Evolutionary conservation across 2,888 invertebrate species (phyloP).

Genomic region (Abrostola triplasia): DNA sequence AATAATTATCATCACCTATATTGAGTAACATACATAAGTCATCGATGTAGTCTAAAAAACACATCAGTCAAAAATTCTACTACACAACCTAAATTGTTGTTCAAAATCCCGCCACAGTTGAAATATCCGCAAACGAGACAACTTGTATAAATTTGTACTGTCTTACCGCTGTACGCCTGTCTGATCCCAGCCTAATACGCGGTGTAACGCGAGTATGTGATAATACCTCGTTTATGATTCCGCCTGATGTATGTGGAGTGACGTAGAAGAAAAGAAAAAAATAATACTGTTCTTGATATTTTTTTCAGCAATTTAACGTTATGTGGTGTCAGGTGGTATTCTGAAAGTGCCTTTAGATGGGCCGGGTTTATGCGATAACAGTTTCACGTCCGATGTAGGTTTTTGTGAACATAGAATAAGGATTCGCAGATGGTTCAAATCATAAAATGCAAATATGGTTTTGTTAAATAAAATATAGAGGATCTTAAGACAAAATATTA

Average conservation of each 20-base stretch:
- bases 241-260: not conserved
- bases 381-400: not conserved
- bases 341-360: not conserved
- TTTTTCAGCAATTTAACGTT: slow-evolving; percentile 4
- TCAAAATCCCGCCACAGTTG: not conserved
- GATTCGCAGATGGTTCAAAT: not conserved
- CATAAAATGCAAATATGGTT: not conserved
- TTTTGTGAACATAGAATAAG: not conserved
- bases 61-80: too few species aligned
- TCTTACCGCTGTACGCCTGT: not conserved
- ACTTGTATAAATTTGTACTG: not conserved
- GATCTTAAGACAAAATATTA: too few species aligned
- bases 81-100: too few species aligned
- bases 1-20: too few species aligned
- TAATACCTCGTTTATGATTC: not conserved
- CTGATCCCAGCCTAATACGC: not conserved
- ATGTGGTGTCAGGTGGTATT: slow-evolving; percentile 4
- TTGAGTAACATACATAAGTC: too few species aligned
- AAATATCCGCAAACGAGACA: not conserved
- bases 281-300: slow-evolving; percentile 1
- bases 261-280: slow-evolving; percentile 1
- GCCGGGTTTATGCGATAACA: not conserved
- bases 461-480: too few species aligned
- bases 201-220: not conserved
- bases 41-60: too few species aligned